phyloP scores from a whole-genome alignment of 2,113 vertebrate species.

The Cheilinus undulatus region DNA sequence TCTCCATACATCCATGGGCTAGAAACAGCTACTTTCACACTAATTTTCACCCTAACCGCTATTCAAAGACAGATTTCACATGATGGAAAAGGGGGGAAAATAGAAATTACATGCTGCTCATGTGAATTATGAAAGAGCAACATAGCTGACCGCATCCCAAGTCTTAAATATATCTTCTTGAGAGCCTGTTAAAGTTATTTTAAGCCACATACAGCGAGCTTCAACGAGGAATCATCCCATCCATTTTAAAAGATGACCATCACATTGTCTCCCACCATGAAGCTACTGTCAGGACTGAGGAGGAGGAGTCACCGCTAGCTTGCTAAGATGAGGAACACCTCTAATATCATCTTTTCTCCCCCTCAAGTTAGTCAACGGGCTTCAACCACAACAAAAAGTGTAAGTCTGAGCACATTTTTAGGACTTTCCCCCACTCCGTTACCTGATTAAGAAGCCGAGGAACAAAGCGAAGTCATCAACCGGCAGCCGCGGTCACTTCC shows the following conservation, averaged over 20 bases:
- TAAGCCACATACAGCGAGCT: neutral
- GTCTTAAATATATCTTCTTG: neutral
- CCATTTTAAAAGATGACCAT: neutral
- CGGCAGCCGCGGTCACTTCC: constrained; percentile 4
- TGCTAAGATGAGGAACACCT: constrained; percentile 19
- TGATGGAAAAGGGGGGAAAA: neutral
- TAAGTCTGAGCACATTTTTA: neutral
- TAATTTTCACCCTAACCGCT: neutral
- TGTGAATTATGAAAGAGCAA: constrained; percentile 5
- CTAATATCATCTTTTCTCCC: neutral
- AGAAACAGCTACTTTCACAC: no score
- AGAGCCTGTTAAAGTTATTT: neutral
- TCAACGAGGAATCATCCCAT: neutral
- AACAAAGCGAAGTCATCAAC: constrained; percentile 45
- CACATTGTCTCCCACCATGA: neutral
- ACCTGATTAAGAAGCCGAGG: constrained; percentile 36
- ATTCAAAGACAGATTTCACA: no score
- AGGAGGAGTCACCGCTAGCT: constrained; percentile 25
- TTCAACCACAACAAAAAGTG: neutral
- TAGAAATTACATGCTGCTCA: neutral
- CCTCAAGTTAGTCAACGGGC: neutral
- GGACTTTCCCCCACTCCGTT: neutral
- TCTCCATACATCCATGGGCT: no score
- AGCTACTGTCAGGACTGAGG: neutral
- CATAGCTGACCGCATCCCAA: constrained; percentile 9